Base-by-base conservation (phyloP, 2,888 invertebrate species). In the Agapostemon virescens region DNA sequence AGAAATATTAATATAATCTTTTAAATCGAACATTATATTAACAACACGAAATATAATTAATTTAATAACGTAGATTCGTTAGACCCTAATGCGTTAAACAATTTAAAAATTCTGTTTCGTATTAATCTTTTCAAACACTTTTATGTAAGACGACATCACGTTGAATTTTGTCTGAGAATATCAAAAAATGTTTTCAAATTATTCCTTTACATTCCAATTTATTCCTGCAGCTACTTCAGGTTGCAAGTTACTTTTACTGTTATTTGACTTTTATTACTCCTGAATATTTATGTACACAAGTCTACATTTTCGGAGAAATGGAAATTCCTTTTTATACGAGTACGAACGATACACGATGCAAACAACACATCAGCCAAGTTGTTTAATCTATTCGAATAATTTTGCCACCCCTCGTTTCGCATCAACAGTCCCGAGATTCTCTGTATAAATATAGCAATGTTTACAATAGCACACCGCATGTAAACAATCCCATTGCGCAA, bases 371-470 rank as follows among this genome's bases (percentile, higher is more conserved):
- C 55, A 23, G 15, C 52, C 55, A 26, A 26, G 55, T 55, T 55
- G 23, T 26, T 26, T 26, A 13, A 55, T 13, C 15, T 26, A 15
- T 26, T 15, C 26, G 55, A 55, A 55, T 55, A 55, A 55, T 26
- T 55, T 17, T 26, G 26, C 55, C 55, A 26, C 55, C 55, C 55
- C 55, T 26, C 55, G 55, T 23, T 55, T 55, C 11, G 55, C 55
- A 26, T 55, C 55, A 2, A 26, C 55, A 55, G 55, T 61, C 9
- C 33, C 3, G 30, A 20, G 17, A 61, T 33, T 3, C 61, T 30
- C 33, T 61, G 33, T 33, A 33, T 61, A 61, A 33, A 61, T 61
- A 61, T 61, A 61, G 33, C 61, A 20, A 30, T 30, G 61, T 61
- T 61, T 33, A 61, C 33, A 33, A 11, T 33, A 58, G 26, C 58